Evolutionary conservation across 2,888 invertebrate species (phyloP), one percentile per base, ranked within the genome.

Genomic region (Eupithecia exiguata): DNA sequence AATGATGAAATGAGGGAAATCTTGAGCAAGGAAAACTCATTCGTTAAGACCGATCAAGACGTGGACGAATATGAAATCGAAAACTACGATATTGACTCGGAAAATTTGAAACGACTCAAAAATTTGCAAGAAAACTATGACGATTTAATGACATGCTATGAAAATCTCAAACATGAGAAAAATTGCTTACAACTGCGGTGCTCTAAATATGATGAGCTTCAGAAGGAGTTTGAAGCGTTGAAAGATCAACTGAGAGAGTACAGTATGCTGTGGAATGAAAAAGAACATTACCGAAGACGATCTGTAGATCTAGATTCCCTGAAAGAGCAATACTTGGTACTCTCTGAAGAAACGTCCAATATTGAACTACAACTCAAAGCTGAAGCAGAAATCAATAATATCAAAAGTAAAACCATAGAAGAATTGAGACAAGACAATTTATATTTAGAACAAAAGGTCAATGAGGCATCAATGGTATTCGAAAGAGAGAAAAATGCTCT

Each of bases 401-500:
- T 88, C 1, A 93, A 92, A 85, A 81, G 86, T 68, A 84, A 83
- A 72, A 85, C 89, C 30, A 82, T 94, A 36, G 90, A 91, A 14
- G 88, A 89, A 14, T 77, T 94, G 61, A 84, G 90, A 74, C 84
- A 80, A 70, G 90, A 92, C 77, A 94, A 92, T 81, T 82, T 91
- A 58, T 70, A 74, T 1, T 81, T 94, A 69, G 89, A 92, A 77
- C 89, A 89, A 77, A 91, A 88, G 82, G 75, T 94, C 18, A 91
- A 88, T 71, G 90, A 93, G 1, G 83, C 86, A 5, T 78, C 84
- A 25, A 84, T 91, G 63, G 75, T 77, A 38, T 90, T 88, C 82
- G 94, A 95, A 84, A 92, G 92, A 75, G 95, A 96, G 80, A 92
- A 92, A 81, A 95, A 94, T 82, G 78, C 81, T 70, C 84, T 95